Evolutionary conservation across 2,113 vertebrate species (phyloP).

Genomic region (Salvelinus fontinalis): DNA sequence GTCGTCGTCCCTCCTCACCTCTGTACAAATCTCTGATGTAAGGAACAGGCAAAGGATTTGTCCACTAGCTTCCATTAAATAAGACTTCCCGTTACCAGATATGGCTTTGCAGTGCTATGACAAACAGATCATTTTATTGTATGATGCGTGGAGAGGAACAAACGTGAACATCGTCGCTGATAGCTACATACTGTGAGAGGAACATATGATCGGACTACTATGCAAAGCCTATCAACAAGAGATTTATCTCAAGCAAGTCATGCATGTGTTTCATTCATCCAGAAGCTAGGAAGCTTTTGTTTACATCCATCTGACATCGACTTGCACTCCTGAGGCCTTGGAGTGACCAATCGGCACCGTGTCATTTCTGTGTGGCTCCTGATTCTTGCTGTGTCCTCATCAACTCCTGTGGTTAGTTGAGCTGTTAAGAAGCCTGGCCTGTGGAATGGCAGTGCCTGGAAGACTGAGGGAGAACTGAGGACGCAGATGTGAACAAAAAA

Average conservation of each 20-base stretch:
- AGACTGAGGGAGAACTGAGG: constrained; percentile 61
- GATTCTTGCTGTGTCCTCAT: background rate
- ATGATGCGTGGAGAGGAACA: background rate
- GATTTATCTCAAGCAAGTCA: constrained; percentile 50
- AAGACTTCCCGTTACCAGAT: constrained; percentile 1
- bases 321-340: background rate
- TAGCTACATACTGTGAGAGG: background rate
- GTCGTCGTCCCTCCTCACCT: background rate
- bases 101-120: constrained; percentile 53
- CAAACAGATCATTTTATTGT: constrained; percentile 3
- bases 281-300: background rate
- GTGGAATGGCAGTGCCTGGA: constrained; percentile 51
- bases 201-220: background rate
- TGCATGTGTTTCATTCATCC: constrained; percentile 30
- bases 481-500: constrained; percentile 53
- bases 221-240: constrained; percentile 34
- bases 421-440: background rate
- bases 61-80: background rate
- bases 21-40: background rate
- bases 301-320: constrained; percentile 27
- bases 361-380: background rate
- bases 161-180: constrained; percentile 7
- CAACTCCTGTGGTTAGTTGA: background rate
- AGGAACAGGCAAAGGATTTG: background rate
- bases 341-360: background rate